Evolutionary conservation across 37 sponge, comb jelly and placozoan genomes (phyloP).

Genomic region (Eunapius fragilis): DNA sequence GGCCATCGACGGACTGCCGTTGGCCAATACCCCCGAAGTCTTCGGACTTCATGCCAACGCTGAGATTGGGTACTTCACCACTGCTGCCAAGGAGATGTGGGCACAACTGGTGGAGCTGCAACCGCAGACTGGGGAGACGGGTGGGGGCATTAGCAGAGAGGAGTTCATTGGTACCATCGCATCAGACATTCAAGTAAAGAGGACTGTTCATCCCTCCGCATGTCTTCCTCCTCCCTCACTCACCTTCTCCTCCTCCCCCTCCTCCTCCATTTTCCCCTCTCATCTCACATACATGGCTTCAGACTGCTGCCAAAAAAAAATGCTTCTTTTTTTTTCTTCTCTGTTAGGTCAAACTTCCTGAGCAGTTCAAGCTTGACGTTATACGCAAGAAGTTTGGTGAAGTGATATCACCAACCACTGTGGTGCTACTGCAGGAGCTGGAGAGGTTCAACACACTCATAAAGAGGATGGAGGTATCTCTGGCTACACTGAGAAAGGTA

Average conservation of each 20-base stretch:
- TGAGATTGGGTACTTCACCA: constrained; percentile 97
- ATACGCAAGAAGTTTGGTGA: constrained; percentile 89
- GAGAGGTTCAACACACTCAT: constrained; percentile 97
- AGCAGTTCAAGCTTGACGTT: constrained; percentile 83
- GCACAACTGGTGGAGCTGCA: constrained; percentile 94
- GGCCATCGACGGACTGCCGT: constrained; percentile 87
- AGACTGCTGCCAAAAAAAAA: neutral
- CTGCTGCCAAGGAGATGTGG: constrained; percentile 96
- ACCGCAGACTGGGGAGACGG: constrained; percentile 91
- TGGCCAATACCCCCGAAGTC: constrained; percentile 97
- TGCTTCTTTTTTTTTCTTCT: neutral
- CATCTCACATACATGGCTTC: too few species aligned
- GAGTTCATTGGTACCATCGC: constrained; percentile 94
- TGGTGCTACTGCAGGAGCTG: constrained; percentile 97
- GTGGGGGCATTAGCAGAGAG: constrained; percentile 91
- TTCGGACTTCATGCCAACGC: constrained; percentile 99
- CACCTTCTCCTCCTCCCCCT: too few species aligned
- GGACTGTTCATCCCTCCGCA: neutral
- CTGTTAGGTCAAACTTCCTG: constrained; percentile 86
- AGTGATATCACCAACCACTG: constrained; percentile 87
- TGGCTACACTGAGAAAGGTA: constrained; percentile 90
- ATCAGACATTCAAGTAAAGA: constrained; percentile 89
- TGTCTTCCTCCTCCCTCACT: too few species aligned
- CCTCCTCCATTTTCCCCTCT: too few species aligned
- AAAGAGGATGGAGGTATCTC: constrained; percentile 85